These are phyloP conservation scores for Blomia tropicalis DNA, from an alignment of 2,888 invertebrate species.

Conservation along the genomic window DNA sequence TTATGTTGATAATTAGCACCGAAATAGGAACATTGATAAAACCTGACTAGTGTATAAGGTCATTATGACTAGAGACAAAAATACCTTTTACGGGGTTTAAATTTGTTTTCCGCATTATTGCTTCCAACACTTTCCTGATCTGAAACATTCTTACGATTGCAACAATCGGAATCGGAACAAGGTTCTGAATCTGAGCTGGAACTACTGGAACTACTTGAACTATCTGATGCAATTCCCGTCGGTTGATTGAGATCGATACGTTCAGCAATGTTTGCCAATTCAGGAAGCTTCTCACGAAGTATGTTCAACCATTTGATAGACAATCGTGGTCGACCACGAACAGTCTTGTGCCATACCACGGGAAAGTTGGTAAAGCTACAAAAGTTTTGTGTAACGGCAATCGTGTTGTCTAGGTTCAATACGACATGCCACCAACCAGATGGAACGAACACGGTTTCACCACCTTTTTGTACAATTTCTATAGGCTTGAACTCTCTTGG, in stretches of 20 bases:
- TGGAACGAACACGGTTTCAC: slow-evolving; percentile 94
- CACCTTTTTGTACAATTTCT: slow-evolving; percentile 84
- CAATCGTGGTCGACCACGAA: slow-evolving; percentile 81
- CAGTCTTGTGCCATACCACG: slow-evolving; percentile 94
- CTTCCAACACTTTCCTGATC: slow-evolving; percentile 45
- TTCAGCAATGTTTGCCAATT: slow-evolving; percentile 60
- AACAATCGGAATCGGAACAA: slow-evolving; percentile 41
- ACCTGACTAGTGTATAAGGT: too few relatives aligned
- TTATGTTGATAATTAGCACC: too few relatives aligned
- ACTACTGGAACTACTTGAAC: slow-evolving; percentile 63
- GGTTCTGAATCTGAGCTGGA: slow-evolving; percentile 51
- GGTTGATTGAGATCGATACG: slow-evolving; percentile 65
- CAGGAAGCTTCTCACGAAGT: slow-evolving; percentile 52
- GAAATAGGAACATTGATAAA: too few relatives aligned
- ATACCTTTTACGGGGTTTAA: slow-evolving; percentile 5
- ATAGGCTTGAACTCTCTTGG: slow-evolving; percentile 75
- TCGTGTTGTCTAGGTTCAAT: slow-evolving; percentile 81
- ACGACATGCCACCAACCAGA: slow-evolving; percentile 99
- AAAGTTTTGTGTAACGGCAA: slow-evolving; percentile 97
- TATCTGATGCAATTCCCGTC: slow-evolving; percentile 83
- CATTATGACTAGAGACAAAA: too few relatives aligned
- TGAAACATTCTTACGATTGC: slow-evolving; percentile 53
- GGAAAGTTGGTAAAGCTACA: slow-evolving; percentile 89
- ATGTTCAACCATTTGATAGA: slow-evolving; percentile 70
- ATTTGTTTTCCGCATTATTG: too few relatives aligned